These are phyloP conservation scores for Blastobasis adustella DNA, from an alignment of 2,888 invertebrate species.

Conservation along the genomic window DNA sequence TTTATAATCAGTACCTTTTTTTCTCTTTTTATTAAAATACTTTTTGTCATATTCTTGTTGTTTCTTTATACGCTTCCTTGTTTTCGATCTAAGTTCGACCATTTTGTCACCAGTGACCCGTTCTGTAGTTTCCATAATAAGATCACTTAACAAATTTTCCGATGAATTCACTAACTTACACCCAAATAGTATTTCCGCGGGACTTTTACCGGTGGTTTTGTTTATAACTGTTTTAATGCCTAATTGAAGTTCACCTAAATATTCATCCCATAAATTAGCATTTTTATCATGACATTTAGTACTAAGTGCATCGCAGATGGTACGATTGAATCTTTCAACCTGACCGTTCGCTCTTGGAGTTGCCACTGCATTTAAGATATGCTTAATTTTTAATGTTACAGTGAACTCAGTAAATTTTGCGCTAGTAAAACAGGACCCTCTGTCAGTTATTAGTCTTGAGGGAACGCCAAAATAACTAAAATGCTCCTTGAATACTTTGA, in stretches of 20 bases:
- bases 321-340: neutral
- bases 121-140: neutral
- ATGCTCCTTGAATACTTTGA: neutral
- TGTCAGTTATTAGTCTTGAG: neutral
- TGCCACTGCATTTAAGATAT: neutral
- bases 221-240: neutral
- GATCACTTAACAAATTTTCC: neutral
- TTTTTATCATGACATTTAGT: neutral
- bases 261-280: neutral
- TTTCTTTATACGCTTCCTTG: neutral
- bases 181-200: neutral
- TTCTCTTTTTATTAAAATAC: neutral
- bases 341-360: neutral
- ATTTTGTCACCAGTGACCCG: neutral
- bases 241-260: neutral
- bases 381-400: neutral
- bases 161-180: neutral
- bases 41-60: neutral
- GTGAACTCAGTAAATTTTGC: neutral
- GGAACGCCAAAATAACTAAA: neutral
- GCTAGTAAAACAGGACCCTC: neutral
- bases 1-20: neutral
- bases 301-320: neutral
- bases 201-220: neutral
- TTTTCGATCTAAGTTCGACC: neutral